A percentile compares a stretch with the other conserved stretches of the same genome.
Evolutionary conservation across 2,797 vertebrate species (phyloP).

Genomic region (Brotula barbata): DNA sequence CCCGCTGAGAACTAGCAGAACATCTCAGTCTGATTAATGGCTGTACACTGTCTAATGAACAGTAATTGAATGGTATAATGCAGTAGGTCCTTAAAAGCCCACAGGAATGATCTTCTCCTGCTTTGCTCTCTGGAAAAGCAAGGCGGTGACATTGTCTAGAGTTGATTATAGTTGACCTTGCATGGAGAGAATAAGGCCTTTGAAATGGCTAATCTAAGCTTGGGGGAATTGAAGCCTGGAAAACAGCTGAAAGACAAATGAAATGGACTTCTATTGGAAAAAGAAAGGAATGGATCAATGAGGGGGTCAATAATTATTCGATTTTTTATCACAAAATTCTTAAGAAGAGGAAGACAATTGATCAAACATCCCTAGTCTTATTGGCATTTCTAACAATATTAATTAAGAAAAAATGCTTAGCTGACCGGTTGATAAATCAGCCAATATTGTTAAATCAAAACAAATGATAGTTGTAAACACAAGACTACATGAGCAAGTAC

Average conservation of each 20-base stretch:
- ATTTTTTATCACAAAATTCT: conserved; percentile 84
- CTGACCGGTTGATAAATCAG: conserved; percentile 76
- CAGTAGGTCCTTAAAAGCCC: conserved; percentile 75
- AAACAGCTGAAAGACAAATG: conserved; percentile 75
- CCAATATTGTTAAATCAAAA: conserved; percentile 78
- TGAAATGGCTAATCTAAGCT: conserved; percentile 74
- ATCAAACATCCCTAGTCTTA: conserved; percentile 76
- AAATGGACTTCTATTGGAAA: conserved; percentile 72
- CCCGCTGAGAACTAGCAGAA: conserved; percentile 72
- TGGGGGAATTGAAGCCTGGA: conserved; percentile 68
- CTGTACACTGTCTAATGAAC: conserved; percentile 80
- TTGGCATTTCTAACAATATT: conserved; percentile 84
- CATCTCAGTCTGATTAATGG: conserved; percentile 80
- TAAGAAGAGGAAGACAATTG: conserved; percentile 80
- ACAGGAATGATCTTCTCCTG: conserved; percentile 64
- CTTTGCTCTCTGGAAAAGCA: conserved; percentile 56
- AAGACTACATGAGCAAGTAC: conserved; percentile 48
- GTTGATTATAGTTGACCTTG: conserved; percentile 82
- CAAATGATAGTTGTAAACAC: conserved; percentile 76
- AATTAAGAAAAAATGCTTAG: conserved; percentile 85
- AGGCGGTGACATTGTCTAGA: conserved; percentile 74
- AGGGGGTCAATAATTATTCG: conserved; percentile 76
- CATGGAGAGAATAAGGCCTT: conserved; percentile 68
- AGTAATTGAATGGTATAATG: conserved; percentile 83
- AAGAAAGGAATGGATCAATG: conserved; percentile 78